phyloP scores from a whole-genome alignment of 2,888 invertebrate species.

The Papilio demoleus region DNA sequence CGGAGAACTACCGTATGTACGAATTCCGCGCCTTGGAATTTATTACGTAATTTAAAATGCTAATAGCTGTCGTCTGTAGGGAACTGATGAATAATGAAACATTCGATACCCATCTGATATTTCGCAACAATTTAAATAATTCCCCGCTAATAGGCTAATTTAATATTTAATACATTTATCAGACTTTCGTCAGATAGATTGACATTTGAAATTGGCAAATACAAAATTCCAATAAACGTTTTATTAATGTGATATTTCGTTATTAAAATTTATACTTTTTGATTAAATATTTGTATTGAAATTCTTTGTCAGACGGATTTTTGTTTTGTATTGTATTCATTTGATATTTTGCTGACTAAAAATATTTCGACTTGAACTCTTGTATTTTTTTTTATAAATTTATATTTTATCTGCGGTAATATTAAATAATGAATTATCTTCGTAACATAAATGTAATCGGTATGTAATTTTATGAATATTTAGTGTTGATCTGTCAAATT shows the following conservation, averaged over 20 bases:
- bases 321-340: too few relatives aligned
- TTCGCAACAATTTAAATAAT: conserved; percentile 55
- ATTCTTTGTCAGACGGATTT: too few relatives aligned
- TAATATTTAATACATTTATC: conserved; percentile 31
- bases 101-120: conserved; percentile 64
- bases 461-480: neutral
- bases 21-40: conserved; percentile 53
- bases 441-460: neutral
- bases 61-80: conserved; percentile 72
- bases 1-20: conserved; percentile 27
- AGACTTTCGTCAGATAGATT: conserved; percentile 10
- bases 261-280: conserved; percentile 1
- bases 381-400: too few relatives aligned
- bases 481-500: neutral
- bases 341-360: too few relatives aligned
- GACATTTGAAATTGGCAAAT: conserved; percentile 31
- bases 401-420: too few relatives aligned
- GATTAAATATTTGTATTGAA: conserved; percentile 9
- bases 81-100: conserved; percentile 72
- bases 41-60: conserved; percentile 78
- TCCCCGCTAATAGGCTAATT: conserved; percentile 35
- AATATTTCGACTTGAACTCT: too few relatives aligned
- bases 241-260: conserved; percentile 4
- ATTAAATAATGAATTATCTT: too few relatives aligned
- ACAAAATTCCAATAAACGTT: conserved; percentile 13